A percentile compares a stretch with the other conserved stretches of the same genome.
Conservation (phyloP, 2,888 invertebrate species). For the Brenthis hecate region DNA sequence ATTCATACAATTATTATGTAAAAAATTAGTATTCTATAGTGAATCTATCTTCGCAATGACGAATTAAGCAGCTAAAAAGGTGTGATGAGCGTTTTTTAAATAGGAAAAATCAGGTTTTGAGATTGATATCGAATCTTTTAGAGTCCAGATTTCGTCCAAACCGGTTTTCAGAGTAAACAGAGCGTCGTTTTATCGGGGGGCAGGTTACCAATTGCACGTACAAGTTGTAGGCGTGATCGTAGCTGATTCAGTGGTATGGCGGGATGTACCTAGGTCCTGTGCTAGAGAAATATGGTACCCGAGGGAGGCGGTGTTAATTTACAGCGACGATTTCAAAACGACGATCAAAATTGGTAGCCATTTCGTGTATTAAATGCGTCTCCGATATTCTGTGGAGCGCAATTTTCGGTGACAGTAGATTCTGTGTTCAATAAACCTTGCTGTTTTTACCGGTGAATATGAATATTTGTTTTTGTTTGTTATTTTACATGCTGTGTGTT, state of each 20-base stretch:
- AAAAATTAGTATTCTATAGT: too few species aligned
- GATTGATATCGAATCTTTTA: constrained; percentile 26
- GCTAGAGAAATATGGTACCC: constrained; percentile 78
- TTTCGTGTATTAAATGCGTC: constrained; percentile 31
- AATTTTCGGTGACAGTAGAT: constrained; percentile 25
- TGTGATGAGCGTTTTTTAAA: constrained; percentile 15
- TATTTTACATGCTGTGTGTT: too few species aligned
- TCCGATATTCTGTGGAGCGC: constrained; percentile 27
- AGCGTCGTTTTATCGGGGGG: constrained; percentile 71
- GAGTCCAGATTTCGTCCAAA: constrained; percentile 20
- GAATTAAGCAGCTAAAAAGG: constrained; percentile 15
- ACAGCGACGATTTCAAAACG: constrained; percentile 74
- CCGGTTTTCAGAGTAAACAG: constrained; percentile 40
- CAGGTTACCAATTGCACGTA: constrained; percentile 78
- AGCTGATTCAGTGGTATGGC: constrained; percentile 81
- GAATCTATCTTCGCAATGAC: constrained; percentile 4
- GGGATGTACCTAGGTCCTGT: constrained; percentile 76
- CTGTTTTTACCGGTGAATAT: neutral
- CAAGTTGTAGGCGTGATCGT: constrained; percentile 81
- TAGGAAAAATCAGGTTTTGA: constrained; percentile 18
- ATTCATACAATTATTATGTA: too few species aligned
- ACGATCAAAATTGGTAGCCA: constrained; percentile 45
- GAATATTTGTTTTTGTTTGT: too few species aligned
- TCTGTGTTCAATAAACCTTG: constrained; percentile 11
- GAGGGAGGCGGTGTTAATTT: constrained; percentile 78